phyloP scores from a whole-genome alignment of 2,797 vertebrate genomes.

The Syngnathus acus region DNA sequence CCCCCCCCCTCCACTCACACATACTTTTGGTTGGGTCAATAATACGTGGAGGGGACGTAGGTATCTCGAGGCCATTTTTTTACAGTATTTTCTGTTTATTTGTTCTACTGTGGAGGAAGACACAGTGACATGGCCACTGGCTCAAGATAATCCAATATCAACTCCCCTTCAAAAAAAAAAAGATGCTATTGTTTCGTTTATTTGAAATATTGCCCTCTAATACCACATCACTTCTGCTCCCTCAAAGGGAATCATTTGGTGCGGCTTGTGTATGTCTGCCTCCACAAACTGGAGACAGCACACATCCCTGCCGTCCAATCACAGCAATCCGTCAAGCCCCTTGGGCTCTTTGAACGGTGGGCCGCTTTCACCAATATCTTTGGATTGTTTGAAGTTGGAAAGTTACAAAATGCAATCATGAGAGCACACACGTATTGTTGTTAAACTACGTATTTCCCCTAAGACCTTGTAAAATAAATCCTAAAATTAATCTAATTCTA shows the following conservation, averaged over 20 bases:
- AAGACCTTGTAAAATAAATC: too few relatives aligned
- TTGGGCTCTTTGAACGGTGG: neutral
- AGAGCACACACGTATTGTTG: neutral
- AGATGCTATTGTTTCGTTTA: constrained; percentile 54
- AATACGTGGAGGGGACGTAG: constrained; percentile 32
- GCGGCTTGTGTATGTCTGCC: constrained; percentile 18
- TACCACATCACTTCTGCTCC: constrained; percentile 33
- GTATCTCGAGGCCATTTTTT: constrained; percentile 32
- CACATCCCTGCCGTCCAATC: neutral
- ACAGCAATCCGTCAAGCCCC: neutral
- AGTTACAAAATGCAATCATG: neutral
- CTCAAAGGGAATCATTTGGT: neutral
- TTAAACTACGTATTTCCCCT: too few relatives aligned
- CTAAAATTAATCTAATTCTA: too few relatives aligned
- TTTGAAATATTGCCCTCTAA: constrained; percentile 42
- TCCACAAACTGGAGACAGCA: constrained; percentile 29
- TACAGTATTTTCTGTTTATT: constrained; percentile 39
- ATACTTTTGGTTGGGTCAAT: constrained; percentile 30
- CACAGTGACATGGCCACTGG: constrained; percentile 47
- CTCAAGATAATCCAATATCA: constrained; percentile 54
- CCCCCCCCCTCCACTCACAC: constrained; percentile 10
- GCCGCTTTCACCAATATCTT: neutral
- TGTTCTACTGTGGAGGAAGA: constrained; percentile 34
- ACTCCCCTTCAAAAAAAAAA: constrained; percentile 16
- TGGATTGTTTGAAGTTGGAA: neutral